Percentiles rank a stretch among this genome's conserved stretches.
These are phyloP conservation scores for Pemphredon lugubris DNA, from an alignment of 2,888 invertebrate genomes.

Conservation along the genomic window DNA sequence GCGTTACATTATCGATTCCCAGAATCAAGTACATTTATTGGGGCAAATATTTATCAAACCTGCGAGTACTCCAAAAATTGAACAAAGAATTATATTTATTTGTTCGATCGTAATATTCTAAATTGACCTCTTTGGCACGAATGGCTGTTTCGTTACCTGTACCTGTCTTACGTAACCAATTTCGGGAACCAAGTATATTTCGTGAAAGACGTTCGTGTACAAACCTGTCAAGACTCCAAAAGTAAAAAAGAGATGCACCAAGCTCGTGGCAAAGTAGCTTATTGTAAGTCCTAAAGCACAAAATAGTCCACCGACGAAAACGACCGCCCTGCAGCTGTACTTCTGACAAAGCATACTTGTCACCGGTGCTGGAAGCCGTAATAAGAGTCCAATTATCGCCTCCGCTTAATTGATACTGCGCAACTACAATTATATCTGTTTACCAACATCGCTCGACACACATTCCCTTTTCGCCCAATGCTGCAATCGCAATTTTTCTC, in stretches of 20 bases:
- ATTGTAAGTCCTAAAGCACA: slow-evolving; percentile 87
- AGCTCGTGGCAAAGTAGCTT: slow-evolving; percentile 87
- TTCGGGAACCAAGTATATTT: neutral
- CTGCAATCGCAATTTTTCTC: too few relatives aligned
- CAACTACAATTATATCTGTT: neutral
- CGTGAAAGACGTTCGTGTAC: too few relatives aligned
- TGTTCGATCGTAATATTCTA: too few relatives aligned
- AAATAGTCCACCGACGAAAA: slow-evolving; percentile 88
- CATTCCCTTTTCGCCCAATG: neutral
- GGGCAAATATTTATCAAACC: too few relatives aligned
- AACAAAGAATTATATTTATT: too few relatives aligned
- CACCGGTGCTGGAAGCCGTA: slow-evolving; percentile 84
- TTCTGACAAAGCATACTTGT: slow-evolving; percentile 88
- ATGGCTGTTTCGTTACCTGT: neutral
- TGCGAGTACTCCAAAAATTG: too few relatives aligned
- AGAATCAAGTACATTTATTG: too few relatives aligned
- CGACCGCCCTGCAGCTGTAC: slow-evolving; percentile 85
- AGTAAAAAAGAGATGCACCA: slow-evolving; percentile 87
- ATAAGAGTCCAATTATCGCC: neutral
- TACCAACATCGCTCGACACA: neutral
- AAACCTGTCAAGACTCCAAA: slow-evolving; percentile 88
- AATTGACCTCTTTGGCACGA: neutral
- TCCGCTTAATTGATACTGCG: neutral
- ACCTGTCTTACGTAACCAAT: slow-evolving; percentile 16
- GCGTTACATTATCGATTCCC: too few relatives aligned